These are phyloP conservation scores for Polietes domitor DNA, from an alignment of 2,888 invertebrate species.

Conservation along the genomic window DNA sequence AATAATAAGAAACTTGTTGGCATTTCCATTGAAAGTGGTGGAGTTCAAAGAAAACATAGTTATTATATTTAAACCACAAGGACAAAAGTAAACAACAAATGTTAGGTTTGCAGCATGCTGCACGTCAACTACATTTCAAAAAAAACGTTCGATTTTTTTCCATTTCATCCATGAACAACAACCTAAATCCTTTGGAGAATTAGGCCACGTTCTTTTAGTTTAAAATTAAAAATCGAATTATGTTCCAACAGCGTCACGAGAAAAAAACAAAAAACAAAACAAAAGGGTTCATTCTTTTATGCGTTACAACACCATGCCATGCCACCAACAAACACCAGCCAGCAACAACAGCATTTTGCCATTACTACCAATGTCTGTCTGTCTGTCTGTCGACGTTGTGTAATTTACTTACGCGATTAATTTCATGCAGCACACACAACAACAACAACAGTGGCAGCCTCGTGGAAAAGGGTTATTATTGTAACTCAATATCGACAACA, in stretches of 20 bases:
- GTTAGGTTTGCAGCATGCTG: background rate
- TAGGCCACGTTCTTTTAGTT: conserved; percentile 25
- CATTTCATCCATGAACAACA: background rate
- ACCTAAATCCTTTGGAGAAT: background rate
- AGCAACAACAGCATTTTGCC: background rate
- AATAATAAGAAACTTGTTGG: background rate
- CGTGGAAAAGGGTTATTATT: conserved; percentile 29
- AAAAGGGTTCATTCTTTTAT: background rate
- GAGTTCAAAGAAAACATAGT: background rate
- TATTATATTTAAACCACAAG: conserved; percentile 5
- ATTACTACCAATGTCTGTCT: background rate
- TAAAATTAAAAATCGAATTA: conserved; percentile 37
- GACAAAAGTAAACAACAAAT: background rate
- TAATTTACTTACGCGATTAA: conserved; percentile 37
- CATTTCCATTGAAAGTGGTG: background rate
- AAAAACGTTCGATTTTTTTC: background rate
- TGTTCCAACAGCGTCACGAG: background rate
- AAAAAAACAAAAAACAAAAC: too few relatives aligned
- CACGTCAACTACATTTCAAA: background rate
- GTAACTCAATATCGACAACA: conserved; percentile 35
- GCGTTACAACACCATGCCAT: background rate
- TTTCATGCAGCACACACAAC: background rate
- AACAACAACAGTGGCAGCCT: too few relatives aligned
- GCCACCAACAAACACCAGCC: too few relatives aligned
- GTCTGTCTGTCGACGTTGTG: background rate